These are phyloP conservation scores for Vireo altiloquus DNA, from an alignment of 2,113 vertebrate species.

Conservation along the genomic window DNA sequence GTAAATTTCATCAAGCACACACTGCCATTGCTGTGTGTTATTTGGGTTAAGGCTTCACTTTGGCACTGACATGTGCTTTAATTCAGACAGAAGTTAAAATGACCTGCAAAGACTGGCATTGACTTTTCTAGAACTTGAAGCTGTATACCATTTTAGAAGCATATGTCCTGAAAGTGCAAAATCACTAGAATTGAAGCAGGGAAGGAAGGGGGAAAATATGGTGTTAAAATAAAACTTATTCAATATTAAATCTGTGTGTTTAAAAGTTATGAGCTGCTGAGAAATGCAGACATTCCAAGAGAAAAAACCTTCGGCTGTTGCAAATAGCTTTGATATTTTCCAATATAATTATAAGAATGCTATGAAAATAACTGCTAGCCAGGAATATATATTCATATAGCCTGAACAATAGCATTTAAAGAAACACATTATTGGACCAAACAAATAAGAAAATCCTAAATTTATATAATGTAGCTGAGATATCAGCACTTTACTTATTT, in stretches of 20 bases:
- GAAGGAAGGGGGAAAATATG: neutral
- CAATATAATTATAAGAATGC: neutral
- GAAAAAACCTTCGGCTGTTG: neutral
- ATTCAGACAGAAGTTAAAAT: neutral
- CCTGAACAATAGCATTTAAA: neutral
- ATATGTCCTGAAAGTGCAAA: neutral
- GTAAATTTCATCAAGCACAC: neutral
- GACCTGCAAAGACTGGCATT: neutral
- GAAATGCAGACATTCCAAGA: neutral
- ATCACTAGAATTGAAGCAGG: neutral
- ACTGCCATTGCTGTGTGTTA: neutral
- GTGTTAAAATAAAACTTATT: neutral
- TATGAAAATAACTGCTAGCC: neutral
- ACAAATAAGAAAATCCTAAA: neutral
- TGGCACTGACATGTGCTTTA: neutral
- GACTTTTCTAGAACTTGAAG: neutral
- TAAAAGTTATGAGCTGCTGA: neutral
- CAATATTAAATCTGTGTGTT: neutral
- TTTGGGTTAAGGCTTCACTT: neutral
- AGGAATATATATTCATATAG: neutral
- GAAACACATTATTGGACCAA: neutral
- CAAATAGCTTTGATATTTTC: neutral
- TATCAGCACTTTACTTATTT: neutral
- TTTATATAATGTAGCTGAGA: neutral
- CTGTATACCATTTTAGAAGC: neutral